A percentile compares a stretch with the other conserved stretches of the same genome.
Evolutionary conservation across 1,140 invertebrate genomes (phyloP).

Genomic region (Holcopasites calliopsidis): DNA sequence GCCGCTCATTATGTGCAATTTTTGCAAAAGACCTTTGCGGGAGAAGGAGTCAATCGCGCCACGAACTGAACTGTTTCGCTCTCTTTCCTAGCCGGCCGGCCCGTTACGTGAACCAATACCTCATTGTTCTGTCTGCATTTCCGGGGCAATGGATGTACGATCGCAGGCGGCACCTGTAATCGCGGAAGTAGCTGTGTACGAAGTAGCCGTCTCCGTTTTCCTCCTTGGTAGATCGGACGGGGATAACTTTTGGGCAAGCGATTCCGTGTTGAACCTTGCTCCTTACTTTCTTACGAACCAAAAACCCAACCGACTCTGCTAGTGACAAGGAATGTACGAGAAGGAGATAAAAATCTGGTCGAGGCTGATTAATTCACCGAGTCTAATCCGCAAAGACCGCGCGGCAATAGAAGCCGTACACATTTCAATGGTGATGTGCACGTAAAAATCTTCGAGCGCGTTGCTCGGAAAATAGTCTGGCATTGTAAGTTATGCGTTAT

Average conservation of each 20-base stretch:
- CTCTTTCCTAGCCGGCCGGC: background rate
- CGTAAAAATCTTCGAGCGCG: no score
- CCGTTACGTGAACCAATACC: no score
- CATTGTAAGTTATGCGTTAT: no score
- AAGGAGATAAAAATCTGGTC: background rate
- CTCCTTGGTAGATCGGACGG: background rate
- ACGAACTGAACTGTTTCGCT: background rate
- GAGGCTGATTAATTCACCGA: background rate
- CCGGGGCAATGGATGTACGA: constrained; percentile 14
- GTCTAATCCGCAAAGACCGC: background rate
- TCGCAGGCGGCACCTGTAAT: constrained; percentile 13
- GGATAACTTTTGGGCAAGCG: constrained; percentile 18
- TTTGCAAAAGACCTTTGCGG: constrained; percentile 13
- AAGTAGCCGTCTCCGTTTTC: background rate
- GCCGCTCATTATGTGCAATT: constrained; percentile 50
- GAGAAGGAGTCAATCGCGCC: constrained; percentile 5
- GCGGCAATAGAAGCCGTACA: background rate
- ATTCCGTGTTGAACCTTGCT: no score
- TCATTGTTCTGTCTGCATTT: background rate
- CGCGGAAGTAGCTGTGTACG: constrained; percentile 2
- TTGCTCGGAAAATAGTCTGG: no score
- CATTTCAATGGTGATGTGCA: no score
- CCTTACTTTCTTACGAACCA: no score
- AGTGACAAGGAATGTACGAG: no score
- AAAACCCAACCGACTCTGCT: no score